Evolutionary conservation across 2,113 vertebrate species (phyloP).

Genomic region (Mustelus asterias): DNA sequence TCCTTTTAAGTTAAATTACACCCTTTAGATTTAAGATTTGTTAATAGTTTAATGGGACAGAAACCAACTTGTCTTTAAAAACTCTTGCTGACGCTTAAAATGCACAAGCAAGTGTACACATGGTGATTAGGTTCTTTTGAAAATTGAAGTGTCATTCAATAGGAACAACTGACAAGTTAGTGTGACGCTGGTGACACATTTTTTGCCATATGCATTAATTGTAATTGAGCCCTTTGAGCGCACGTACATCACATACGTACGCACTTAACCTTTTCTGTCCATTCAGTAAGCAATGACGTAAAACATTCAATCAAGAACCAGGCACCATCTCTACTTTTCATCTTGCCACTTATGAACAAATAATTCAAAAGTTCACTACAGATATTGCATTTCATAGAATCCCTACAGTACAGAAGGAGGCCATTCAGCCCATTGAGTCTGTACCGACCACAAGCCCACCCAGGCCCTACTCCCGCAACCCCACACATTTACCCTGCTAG

Average conservation of each 20-base stretch:
- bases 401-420: too few relatives aligned
- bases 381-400: too few relatives aligned
- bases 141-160: background rate
- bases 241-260: background rate
- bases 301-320: background rate
- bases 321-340: background rate
- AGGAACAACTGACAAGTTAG: background rate
- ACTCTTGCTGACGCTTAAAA: background rate
- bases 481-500: too few relatives aligned
- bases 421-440: too few relatives aligned
- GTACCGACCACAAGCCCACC: too few relatives aligned
- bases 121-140: background rate
- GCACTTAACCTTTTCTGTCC: background rate
- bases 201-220: background rate
- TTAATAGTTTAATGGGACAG: background rate
- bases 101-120: background rate
- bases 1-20: too few relatives aligned
- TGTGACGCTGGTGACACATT: background rate
- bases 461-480: too few relatives aligned
- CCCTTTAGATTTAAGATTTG: background rate
- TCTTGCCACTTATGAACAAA: background rate
- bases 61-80: background rate
- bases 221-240: background rate
- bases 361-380: background rate
- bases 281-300: constrained; percentile 4